Evolutionary conservation across 2,113 vertebrate species (phyloP), one percentile per base, ranked within the genome.

Genomic region (Anoura caudifer): DNA sequence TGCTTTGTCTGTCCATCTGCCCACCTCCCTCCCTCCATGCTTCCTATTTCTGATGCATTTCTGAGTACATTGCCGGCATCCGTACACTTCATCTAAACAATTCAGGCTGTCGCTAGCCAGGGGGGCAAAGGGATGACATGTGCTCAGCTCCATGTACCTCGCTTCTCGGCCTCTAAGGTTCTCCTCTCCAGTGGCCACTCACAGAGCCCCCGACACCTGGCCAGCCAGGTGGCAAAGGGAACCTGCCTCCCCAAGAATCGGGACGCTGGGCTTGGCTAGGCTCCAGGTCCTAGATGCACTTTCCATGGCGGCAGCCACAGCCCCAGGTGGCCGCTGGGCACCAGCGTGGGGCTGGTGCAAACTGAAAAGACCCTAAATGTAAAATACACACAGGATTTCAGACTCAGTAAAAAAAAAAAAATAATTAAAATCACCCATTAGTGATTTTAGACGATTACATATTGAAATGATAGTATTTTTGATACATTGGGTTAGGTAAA

Each of bases 351-450:
- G 50, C 61, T n/a, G 13, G 19, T 15, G 36, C 41, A 52, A 36
- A 77, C 16, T 19, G 5, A n/a, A 36, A 31, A 0, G 10, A 36
- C 12, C 0, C 2, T 5, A 1, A 36, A 17, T 16, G 19, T 54
- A 16, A 93, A 87, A 45, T 14, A 45, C 59, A 61, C 59, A 28
- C 59, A 22, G 24, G 59, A 61, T 28, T 61, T 28, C 59, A 28
- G 59, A 61, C 59, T 61, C 59, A 11, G 24, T 61, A 12, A 26
- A 61, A 52, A 52, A n/a, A 12, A 26, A 61, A 61, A 61, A 61
- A 59, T 26, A 59, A 61, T 61, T 28, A 28, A 59, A 61, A 61
- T 12, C 59, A 3, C 59, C 24, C 24, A 12, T 12, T 61, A 61
- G 11, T 61, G 11, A 28, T 61, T 26, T 26, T 61, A 61, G 4